Evolutionary conservation across 2,888 invertebrate species (phyloP), one percentile per base, ranked within the genome.

Genomic region (Folsomia manolachei): DNA sequence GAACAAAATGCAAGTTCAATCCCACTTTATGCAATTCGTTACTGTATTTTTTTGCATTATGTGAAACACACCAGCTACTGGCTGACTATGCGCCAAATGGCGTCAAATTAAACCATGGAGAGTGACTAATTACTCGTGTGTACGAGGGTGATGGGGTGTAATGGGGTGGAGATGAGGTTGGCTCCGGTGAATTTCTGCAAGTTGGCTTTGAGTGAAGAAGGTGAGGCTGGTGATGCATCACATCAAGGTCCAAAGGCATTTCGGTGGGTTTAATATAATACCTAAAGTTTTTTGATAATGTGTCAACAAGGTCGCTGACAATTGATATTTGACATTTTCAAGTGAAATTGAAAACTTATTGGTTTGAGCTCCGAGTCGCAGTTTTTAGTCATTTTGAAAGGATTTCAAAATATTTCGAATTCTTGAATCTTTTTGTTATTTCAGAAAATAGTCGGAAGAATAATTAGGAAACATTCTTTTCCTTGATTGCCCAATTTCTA

Each of bases 101-200:
- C 67, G 67, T 67, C 67, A 67, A 67, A 67, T 67, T 60, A 26
- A 2, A 25, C 2, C 52, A 27, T 21, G 21, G 4, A 19, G 53
- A 67, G 67, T 67, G 67, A 67, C 56, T 67, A 67, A 67, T 67
- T 67, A 56, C 26, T 11, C 2, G 25, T 56, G 27, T 26, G 56
- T 67, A 25, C 27, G 27, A 67, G 53, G 26, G 19, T 56, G 67
- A 67, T 26, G 24, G 27, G 53, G 24, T 26, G 24, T 25, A 56
- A 56, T 56, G 56, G 21, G 21, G 56, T 56, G 21, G n/a, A 56
- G 56, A 56, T 56, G 56, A 56, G 56, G 4, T 39, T 56, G 56
- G 56, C 56, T 56, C 21, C 56, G 56, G 4, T 39, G n/a, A n/a
- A n/a, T n/a, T n/a, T n/a, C n/a, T n/a, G n/a, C n/a, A n/a, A n/a